Evolutionary conservation across 1,140 invertebrate species (phyloP), one percentile per base, ranked within the genome.

Genomic region (Harpegnathos saltator): DNA sequence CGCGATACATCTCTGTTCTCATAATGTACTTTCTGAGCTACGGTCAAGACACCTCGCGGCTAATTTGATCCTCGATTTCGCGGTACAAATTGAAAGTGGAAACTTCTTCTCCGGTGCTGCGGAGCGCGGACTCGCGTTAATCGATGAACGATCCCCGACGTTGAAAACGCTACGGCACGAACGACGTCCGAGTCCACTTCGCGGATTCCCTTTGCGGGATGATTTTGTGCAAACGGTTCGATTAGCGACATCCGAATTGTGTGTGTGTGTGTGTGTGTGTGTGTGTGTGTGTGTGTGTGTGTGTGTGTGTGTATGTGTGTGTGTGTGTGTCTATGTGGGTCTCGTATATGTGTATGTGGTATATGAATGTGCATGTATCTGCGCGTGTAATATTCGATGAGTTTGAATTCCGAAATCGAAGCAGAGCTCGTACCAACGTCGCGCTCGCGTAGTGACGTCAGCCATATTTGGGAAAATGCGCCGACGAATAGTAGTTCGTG

Each of bases 401-500:
- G 33, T 22, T 24, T 56, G 11, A 29, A 63, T 81, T 71, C 17
- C 33, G 14, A 50, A 78, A 82, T 84, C 83, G 59, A 84, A 83
- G 77, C 77, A 82, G 62, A 86, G 71, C 71, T 86, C 84, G 85
- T 86, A 86, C 85, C 77, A 82, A 85, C 75, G 75, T 75, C 84
- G 48, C 68, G 71, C 24, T 38, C 12, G 26, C 66, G 48, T 58
- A 12, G 54, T 75, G 63, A 83, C 52, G 56, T 50, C 38, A 52
- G 17, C 38, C 62, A 59, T 52, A 19, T n/a, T n/a, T n/a, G 26
- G 33, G 29, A 66, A 54, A 66, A 85, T 50, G 59, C 22, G 59
- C 22, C 33, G 59, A 86, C 59, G 68, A 86, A 75, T 85, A 66
- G 56, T 50, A 66, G 19, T 69, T 80, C 15, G 58, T 84, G 83